Conservation (phyloP, 37 sponge, comb jelly and placozoan genomes). For the Bolinopsis microptera region DNA sequence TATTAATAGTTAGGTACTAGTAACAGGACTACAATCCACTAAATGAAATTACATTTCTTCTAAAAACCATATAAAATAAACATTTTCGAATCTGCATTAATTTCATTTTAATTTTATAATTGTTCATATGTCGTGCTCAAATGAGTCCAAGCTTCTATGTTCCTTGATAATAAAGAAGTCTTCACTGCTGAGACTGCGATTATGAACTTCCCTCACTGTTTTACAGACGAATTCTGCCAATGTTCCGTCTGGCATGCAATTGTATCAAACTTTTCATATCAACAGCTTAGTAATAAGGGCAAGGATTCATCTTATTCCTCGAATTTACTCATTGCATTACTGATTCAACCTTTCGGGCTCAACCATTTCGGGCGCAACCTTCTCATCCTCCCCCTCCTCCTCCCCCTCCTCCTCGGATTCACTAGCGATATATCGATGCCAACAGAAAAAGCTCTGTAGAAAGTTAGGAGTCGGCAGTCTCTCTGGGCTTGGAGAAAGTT, state of each 20-base stretch:
- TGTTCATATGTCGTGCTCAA: too few relatives aligned
- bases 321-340: neutral
- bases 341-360: neutral
- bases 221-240: too few relatives aligned
- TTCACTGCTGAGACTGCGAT: too few relatives aligned
- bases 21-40: neutral
- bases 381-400: neutral
- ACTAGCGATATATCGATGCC: neutral
- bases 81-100: too few relatives aligned
- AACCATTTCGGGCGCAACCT: neutral
- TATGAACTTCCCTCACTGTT: too few relatives aligned
- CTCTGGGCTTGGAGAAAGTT: neutral
- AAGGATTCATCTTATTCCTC: neutral
- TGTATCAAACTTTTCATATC: too few relatives aligned
- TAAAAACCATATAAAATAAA: too few relatives aligned
- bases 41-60: too few relatives aligned
- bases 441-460: neutral
- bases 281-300: neutral
- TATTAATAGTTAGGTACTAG: neutral
- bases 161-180: too few relatives aligned
- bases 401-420: neutral
- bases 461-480: conserved; percentile 18
- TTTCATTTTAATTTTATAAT: too few relatives aligned
- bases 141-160: too few relatives aligned
- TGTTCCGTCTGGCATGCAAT: too few relatives aligned